Conservation (phyloP, 2,113 vertebrate species). For the Etheostoma cragini region DNA sequence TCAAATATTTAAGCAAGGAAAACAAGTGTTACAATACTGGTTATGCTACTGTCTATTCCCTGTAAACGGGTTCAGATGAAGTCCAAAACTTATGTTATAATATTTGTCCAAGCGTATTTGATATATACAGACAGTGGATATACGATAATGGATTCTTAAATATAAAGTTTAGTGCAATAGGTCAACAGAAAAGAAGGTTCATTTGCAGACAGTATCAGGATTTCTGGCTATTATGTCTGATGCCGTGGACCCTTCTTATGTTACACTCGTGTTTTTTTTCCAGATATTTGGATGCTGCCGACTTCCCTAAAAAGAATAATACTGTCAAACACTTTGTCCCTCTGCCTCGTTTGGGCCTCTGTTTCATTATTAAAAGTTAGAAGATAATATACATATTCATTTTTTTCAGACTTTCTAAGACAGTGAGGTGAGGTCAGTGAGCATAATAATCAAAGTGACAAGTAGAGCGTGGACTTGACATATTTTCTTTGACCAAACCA, state of each 20-base stretch:
- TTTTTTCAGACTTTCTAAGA: slow-evolving; percentile 36
- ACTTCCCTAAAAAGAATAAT: background rate
- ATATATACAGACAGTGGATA: background rate
- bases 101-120: background rate
- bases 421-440: slow-evolving; percentile 18
- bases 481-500: slow-evolving; percentile 20
- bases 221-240: background rate
- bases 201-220: background rate
- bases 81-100: background rate
- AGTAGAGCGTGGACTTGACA: slow-evolving; percentile 13
- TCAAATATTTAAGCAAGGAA: slow-evolving; percentile 41
- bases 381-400: slow-evolving; percentile 37
- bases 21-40: slow-evolving; percentile 32
- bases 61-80: slow-evolving; percentile 36
- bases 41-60: slow-evolving; percentile 32
- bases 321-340: background rate
- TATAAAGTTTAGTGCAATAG: background rate
- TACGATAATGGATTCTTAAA: background rate
- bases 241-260: background rate
- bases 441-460: slow-evolving; percentile 32
- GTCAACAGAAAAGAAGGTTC: background rate
- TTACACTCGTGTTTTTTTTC: background rate
- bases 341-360: slow-evolving; percentile 3
- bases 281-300: background rate
- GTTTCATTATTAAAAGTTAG: slow-evolving; percentile 33